Evolutionary conservation across 1,140 invertebrate species (phyloP).

Genomic region (Piezodorus guildinii): DNA sequence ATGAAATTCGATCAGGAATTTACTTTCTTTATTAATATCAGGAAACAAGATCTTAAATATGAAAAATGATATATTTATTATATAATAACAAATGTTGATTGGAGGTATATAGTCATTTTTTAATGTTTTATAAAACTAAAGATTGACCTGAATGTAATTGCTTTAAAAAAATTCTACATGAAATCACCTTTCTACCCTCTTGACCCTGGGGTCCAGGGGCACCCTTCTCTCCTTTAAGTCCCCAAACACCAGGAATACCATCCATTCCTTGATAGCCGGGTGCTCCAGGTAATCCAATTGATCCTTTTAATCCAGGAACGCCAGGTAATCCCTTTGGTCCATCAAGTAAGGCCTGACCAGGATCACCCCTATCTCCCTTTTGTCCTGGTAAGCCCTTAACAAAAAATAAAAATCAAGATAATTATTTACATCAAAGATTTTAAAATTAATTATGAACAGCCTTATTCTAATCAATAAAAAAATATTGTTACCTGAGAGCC

Average conservation of each 20-base stretch:
- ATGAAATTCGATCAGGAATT: no score
- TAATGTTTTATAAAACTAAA: no score
- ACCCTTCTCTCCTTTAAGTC: conserved; percentile 45
- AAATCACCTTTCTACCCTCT: conserved; percentile 35
- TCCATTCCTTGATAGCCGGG: conserved; percentile 29
- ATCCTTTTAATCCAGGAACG: conserved; percentile 15
- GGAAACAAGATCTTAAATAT: no score
- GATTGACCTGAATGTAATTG: no score
- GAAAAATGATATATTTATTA: no score
- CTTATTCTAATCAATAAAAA: neutral
- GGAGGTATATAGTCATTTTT: no score
- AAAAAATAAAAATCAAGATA: neutral
- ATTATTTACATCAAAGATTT: neutral
- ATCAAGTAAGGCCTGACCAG: neutral
- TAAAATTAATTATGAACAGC: neutral
- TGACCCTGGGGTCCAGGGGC: conserved; percentile 41
- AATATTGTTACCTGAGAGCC: neutral
- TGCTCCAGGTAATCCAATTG: conserved; percentile 21
- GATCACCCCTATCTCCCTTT: conserved; percentile 7
- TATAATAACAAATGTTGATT: no score
- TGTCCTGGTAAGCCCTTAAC: neutral
- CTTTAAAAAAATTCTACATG: neutral
- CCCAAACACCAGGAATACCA: conserved; percentile 47
- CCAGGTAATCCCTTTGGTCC: conserved; percentile 12
- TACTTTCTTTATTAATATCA: no score